Conservation (phyloP, 2,113 vertebrate genomes). For the Capra hircus region DNA sequence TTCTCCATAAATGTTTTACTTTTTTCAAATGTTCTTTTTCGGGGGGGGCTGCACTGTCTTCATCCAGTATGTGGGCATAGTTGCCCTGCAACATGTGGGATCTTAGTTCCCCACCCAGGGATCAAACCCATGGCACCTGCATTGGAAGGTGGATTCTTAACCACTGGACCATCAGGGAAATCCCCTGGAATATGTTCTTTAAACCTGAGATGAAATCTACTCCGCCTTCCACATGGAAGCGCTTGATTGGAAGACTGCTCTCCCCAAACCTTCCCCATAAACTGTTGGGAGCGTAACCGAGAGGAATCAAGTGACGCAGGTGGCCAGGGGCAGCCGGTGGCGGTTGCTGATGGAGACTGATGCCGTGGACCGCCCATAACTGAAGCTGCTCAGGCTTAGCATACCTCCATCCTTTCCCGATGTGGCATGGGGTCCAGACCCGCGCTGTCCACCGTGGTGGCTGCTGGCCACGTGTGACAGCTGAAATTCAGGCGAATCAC, state of each 20-base stretch:
- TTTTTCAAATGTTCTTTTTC: not conserved
- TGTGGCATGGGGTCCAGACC: not conserved
- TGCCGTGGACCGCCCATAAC: fast-evolving
- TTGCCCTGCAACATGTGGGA: not conserved
- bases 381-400: not conserved
- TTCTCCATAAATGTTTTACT: not conserved
- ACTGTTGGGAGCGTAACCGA: fast-evolving
- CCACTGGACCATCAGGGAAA: not conserved
- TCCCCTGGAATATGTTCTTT: not conserved
- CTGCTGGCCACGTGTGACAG: not conserved
- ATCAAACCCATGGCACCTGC: not conserved
- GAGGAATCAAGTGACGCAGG: fast-evolving
- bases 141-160: not conserved
- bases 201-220: not conserved
- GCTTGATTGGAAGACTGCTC: not conserved
- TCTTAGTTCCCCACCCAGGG: not conserved
- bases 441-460: fast-evolving
- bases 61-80: not conserved
- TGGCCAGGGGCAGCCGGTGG: fast-evolving
- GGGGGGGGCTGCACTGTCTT: not conserved
- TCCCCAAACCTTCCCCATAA: not conserved
- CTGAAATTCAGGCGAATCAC: not conserved
- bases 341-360: not conserved
- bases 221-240: not conserved
- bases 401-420: not conserved